These are phyloP conservation scores for Pomacea canaliculata DNA, from an alignment of 2,888 invertebrate genomes.

Conservation along the genomic window DNA sequence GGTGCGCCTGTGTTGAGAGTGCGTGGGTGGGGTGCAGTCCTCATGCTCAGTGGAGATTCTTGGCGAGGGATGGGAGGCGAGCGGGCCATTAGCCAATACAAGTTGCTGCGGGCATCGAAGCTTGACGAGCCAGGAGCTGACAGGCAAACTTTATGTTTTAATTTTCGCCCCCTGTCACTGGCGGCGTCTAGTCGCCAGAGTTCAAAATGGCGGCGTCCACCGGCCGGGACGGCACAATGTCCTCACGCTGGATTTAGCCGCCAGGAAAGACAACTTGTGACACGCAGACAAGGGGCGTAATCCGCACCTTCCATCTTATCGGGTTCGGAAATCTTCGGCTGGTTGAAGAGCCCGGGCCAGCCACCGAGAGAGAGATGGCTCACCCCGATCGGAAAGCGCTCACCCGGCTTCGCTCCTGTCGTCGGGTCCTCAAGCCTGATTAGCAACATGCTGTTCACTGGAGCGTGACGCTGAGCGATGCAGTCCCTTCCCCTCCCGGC, in stretches of 20 bases:
- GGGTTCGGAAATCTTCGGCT: conserved; percentile 15
- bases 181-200: conserved; percentile 32
- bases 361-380: neutral
- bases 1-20: no score
- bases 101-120: neutral
- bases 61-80: no score
- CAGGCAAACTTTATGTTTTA: conserved; percentile 34
- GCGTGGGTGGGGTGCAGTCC: no score
- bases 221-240: conserved; percentile 16
- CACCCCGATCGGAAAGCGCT: neutral
- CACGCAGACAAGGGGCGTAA: conserved; percentile 27
- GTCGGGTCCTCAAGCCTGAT: no score
- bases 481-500: no score
- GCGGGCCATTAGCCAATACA: conserved; percentile 19
- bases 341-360: conserved; percentile 1
- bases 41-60: no score
- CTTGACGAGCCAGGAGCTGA: conserved; percentile 30
- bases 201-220: conserved; percentile 21
- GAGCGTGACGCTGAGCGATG: no score
- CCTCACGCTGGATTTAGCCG: conserved; percentile 24
- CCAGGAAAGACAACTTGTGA: conserved; percentile 27
- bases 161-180: conserved; percentile 31
- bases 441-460: no score
- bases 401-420: neutral
- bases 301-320: conserved; percentile 25